A percentile compares a stretch with the other conserved stretches of the same genome.
Conservation (phyloP, 1,140 invertebrate species). For the Aphelenchoides fujianensis region DNA sequence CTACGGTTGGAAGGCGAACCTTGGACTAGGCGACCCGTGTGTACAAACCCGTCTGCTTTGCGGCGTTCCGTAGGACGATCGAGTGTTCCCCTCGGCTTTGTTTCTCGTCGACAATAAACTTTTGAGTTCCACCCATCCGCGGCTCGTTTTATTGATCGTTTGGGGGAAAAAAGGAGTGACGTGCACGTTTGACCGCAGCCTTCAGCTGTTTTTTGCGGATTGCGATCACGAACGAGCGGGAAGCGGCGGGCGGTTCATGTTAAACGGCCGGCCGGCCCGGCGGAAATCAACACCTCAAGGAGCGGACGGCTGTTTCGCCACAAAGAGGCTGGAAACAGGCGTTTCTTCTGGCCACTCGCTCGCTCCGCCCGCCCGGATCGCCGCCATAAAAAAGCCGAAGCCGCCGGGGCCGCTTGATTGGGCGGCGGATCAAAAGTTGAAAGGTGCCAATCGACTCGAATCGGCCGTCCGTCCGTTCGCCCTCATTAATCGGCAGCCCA, state of each 20-base stretch:
- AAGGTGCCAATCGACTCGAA: not conserved
- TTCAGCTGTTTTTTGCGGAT: too few relatives aligned
- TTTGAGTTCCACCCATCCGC: not conserved
- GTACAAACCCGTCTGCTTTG: not conserved
- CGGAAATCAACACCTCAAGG: too few relatives aligned
- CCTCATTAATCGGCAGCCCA: too few relatives aligned
- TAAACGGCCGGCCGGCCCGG: too few relatives aligned
- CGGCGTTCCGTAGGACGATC: not conserved
- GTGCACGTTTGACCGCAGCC: not conserved
- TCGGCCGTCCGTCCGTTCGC: too few relatives aligned
- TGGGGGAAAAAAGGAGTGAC: not conserved
- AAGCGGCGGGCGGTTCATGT: too few relatives aligned
- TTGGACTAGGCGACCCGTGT: not conserved
- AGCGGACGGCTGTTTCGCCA: too few relatives aligned
- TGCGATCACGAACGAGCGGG: too few relatives aligned
- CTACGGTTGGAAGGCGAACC: conserved; percentile 2
- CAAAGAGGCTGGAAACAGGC: too few relatives aligned
- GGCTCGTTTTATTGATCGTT: not conserved
- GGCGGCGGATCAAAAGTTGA: not conserved
- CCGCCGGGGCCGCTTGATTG: not conserved
- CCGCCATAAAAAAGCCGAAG: not conserved
- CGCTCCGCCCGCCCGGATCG: not conserved
- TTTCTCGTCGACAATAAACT: not conserved
- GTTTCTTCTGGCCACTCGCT: not conserved
- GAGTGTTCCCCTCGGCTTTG: not conserved